These are phyloP conservation scores for Diorhabda elongata DNA, from an alignment of 1,140 invertebrate genomes.

Conservation along the genomic window DNA sequence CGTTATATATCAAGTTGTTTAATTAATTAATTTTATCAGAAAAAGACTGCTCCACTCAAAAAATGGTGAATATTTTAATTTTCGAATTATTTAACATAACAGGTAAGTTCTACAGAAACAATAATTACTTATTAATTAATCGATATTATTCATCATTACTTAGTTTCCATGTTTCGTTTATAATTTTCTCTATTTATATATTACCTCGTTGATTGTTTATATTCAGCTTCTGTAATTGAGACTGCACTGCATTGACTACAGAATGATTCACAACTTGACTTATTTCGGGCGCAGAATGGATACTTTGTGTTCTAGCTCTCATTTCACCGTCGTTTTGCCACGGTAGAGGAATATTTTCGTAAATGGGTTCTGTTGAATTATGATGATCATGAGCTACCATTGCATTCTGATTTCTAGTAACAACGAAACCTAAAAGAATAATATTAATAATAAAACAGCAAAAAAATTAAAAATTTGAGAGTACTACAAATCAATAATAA, in stretches of 20 bases:
- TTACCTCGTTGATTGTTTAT: slow-evolving; percentile 19
- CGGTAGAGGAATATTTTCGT: slow-evolving; percentile 69
- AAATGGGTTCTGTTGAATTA: slow-evolving; percentile 65
- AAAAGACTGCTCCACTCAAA: too few species aligned
- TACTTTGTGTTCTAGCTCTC: slow-evolving; percentile 60
- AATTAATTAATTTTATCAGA: too few species aligned
- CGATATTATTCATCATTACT: too few species aligned
- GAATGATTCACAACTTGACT: slow-evolving; percentile 39
- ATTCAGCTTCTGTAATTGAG: slow-evolving; percentile 30
- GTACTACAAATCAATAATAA: too few species aligned
- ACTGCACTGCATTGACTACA: slow-evolving; percentile 38
- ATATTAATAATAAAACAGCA: background rate
- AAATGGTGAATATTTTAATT: too few species aligned
- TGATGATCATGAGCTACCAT: slow-evolving; percentile 37
- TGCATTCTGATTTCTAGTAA: slow-evolving; percentile 50
- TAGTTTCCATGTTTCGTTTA: too few species aligned
- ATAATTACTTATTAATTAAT: too few species aligned
- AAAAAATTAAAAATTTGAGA: too few species aligned
- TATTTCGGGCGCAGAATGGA: slow-evolving; percentile 61
- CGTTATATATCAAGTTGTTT: too few species aligned
- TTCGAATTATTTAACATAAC: too few species aligned
- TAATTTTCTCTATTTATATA: background rate
- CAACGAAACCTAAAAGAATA: slow-evolving; percentile 40
- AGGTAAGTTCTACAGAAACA: too few species aligned
- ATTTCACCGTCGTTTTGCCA: slow-evolving; percentile 54